Conservation (phyloP, 2,113 vertebrate genomes). For the Typhlomys cinereus region DNA sequence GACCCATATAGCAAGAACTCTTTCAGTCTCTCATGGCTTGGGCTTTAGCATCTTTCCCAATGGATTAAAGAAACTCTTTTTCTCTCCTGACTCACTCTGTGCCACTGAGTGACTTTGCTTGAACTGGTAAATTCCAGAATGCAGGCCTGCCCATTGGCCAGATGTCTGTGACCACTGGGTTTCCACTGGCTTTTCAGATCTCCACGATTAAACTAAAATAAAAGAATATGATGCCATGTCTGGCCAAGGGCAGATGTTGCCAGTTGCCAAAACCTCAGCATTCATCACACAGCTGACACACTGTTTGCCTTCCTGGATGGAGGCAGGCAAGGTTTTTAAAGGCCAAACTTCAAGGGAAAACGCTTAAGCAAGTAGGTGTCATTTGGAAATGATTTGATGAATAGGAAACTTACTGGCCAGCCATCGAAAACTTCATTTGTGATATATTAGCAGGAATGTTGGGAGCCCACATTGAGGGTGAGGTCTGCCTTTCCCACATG, state of each 20-base stretch:
- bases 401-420: conserved; percentile 41
- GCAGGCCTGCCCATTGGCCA: background rate
- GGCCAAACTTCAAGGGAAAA: background rate
- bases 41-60: conserved; percentile 3
- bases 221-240: conserved; percentile 70
- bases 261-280: conserved; percentile 4
- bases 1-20: background rate
- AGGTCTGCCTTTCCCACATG: conserved; percentile 64
- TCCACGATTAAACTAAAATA: conserved; percentile 49
- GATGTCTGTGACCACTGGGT: conserved; percentile 48
- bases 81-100: background rate
- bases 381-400: conserved; percentile 72
- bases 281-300: conserved; percentile 37
- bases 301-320: conserved; percentile 32
- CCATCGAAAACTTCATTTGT: conserved; percentile 64
- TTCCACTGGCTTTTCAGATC: conserved; percentile 57
- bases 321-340: background rate
- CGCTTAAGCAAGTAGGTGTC: conserved; percentile 54
- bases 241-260: conserved; percentile 51
- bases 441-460: conserved; percentile 65
- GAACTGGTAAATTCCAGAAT: conserved; percentile 2
- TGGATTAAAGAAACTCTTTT: conserved; percentile 30
- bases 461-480: conserved; percentile 57
- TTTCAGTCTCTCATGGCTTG: background rate
- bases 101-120: conserved; percentile 33